Evolutionary conservation across 2,888 invertebrate genomes (phyloP).

Genomic region (Myopa testacea): DNA sequence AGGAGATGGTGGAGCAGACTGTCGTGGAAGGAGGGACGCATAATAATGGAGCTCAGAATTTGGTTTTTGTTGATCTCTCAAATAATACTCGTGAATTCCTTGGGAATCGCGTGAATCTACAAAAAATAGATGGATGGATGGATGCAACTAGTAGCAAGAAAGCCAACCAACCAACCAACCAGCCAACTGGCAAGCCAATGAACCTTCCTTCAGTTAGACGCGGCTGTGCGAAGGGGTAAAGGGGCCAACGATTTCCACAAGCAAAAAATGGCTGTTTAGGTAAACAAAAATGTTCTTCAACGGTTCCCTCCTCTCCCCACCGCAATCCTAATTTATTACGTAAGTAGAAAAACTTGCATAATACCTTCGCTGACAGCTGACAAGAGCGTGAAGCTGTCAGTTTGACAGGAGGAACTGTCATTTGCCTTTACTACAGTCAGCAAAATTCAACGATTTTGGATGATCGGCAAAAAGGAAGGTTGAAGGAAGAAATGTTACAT

Average conservation of each 20-base stretch:
- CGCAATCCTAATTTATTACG: conserved; percentile 20
- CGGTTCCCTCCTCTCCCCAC: not conserved
- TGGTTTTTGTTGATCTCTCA: conserved; percentile 45
- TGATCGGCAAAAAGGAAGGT: conserved; percentile 9
- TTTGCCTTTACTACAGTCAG: conserved; percentile 24
- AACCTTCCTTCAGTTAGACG: not conserved
- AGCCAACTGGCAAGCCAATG: not conserved
- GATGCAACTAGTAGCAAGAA: not conserved
- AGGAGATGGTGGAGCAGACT: not conserved
- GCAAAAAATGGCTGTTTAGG: too few species aligned
- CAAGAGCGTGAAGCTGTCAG: conserved; percentile 13
- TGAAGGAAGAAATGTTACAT: not conserved
- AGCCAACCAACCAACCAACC: not conserved
- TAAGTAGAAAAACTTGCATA: conserved; percentile 25
- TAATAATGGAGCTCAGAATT: conserved; percentile 11
- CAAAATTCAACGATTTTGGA: conserved; percentile 5
- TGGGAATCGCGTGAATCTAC: conserved; percentile 32
- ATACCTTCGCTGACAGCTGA: conserved; percentile 11
- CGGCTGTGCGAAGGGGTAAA: not conserved
- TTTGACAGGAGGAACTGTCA: conserved; percentile 53
- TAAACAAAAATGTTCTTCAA: too few species aligned
- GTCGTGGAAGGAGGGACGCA: not conserved
- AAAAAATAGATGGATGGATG: not conserved
- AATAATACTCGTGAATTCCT: conserved; percentile 44
- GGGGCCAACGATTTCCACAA: not conserved